Evolutionary conservation across 2,888 invertebrate genomes (phyloP), one percentile per base, ranked within the genome.

Genomic region (Orthosia cruda): DNA sequence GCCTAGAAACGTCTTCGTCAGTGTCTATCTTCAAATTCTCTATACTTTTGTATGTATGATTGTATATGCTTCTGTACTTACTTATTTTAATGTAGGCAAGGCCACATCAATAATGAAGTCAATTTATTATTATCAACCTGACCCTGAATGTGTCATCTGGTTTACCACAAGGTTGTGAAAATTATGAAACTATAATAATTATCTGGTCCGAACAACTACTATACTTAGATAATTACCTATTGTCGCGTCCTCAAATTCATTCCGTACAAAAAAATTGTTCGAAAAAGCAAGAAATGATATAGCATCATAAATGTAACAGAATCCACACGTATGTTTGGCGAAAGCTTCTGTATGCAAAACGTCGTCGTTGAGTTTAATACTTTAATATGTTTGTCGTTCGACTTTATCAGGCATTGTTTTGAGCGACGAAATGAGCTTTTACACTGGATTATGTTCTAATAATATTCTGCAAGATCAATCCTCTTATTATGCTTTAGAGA

Each of bases 311-410:
- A 32, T 61, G 11, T 23, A 58, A 58, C 13, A n/a, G 23, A 49
- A 62, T 57, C 52, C 4, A 55, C 12, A 62, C 12, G 26, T 80
- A 18, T 62, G 65, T 55, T 50, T 72, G 16, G 74, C 20, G 57
- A 63, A 58, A n/a, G 80, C 9, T 74, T 54, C 49, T 65, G 20
- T 58, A 74, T 66, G 52, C 63, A 67, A 74, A 58, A 49, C n/a
- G 49, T 40, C 40, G 52, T 52, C 40, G 47, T 52, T 59, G 26
- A 40, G 50, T 62, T 71, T 67, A 71, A 71, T 67, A 77, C 79
- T 74, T 79, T 69, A 62, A 80, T 75, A 75, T 80, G 71, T 78
- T 65, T 77, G 62, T 59, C 45, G 45, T 83, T 71, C 49, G 49
- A 68, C 55, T 68, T 83, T 68, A 83, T 65, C 32, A 47, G 59